Conservation (phyloP, 2,888 invertebrate species). For the Eristalinus sepulchralis region DNA sequence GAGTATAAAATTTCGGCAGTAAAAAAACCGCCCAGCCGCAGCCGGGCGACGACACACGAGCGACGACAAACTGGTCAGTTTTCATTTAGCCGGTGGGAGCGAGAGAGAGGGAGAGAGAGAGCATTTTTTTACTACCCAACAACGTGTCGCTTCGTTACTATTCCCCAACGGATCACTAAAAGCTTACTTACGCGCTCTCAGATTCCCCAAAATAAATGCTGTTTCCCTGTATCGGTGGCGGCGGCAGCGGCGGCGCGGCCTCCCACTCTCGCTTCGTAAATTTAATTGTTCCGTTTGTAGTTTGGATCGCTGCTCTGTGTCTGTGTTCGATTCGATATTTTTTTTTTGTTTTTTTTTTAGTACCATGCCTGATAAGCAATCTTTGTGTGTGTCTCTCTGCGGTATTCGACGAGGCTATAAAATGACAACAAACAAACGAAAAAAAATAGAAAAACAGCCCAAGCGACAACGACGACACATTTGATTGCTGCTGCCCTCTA, state of each 20-base stretch:
- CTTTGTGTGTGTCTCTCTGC: conserved; percentile 13
- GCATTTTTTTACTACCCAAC: conserved; percentile 47
- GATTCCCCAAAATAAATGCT: conserved; percentile 13
- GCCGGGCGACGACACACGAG: not conserved
- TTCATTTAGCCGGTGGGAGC: too few species aligned
- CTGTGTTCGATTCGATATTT: not conserved
- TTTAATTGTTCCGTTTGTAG: conserved; percentile 57
- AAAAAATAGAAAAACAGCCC: not conserved
- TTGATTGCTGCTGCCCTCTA: conserved; percentile 32
- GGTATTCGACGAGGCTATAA: conserved; percentile 42
- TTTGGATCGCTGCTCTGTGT: not conserved
- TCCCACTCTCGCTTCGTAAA: conserved; percentile 37
- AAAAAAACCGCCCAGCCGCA: conserved; percentile 23
- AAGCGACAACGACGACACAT: conserved; percentile 40
- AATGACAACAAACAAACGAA: conserved; percentile 31
- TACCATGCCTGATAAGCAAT: conserved; percentile 57
- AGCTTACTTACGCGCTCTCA: conserved; percentile 40
- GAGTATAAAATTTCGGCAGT: conserved; percentile 61
- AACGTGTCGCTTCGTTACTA: conserved; percentile 64
- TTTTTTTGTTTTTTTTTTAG: conserved; percentile 42
- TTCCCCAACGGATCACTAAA: conserved; percentile 29
- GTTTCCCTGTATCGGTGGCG: conserved; percentile 24
- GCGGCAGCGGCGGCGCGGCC: not conserved
- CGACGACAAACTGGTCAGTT: not conserved
- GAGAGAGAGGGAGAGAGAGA: too few species aligned